Conservation (phyloP, 2,888 invertebrate species). For the Linnaemya vulpina region DNA sequence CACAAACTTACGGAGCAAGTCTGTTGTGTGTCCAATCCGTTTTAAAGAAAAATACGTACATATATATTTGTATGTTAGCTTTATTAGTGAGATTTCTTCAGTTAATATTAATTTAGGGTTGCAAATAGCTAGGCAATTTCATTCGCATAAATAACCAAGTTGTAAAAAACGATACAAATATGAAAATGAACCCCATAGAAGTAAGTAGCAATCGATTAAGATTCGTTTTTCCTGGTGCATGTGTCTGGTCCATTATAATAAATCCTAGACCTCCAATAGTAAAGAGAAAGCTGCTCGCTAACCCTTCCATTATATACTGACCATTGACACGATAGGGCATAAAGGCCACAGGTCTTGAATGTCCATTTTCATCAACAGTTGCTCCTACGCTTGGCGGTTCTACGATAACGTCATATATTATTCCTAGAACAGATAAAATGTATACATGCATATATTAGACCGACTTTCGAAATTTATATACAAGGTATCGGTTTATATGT, state of each 20-base stretch:
- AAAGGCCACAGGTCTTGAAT: slow-evolving; percentile 97
- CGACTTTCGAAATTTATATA: neutral
- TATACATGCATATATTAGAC: neutral
- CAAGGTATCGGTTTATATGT: neutral
- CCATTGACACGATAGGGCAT: slow-evolving; percentile 99
- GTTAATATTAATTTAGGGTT: slow-evolving; percentile 79
- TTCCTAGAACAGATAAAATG: slow-evolving; percentile 85
- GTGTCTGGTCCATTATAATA: slow-evolving; percentile 96
- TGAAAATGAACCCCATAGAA: slow-evolving; percentile 93
- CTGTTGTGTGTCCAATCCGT: no score
- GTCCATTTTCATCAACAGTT: slow-evolving; percentile 98
- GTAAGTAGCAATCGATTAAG: slow-evolving; percentile 93
- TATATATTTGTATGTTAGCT: no score
- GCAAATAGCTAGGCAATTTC: slow-evolving; percentile 95
- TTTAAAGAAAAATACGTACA: no score
- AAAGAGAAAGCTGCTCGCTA: slow-evolving; percentile 98
- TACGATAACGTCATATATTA: slow-evolving; percentile 99
- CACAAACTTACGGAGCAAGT: no score
- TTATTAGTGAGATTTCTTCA: neutral
- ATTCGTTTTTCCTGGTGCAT: slow-evolving; percentile 92
- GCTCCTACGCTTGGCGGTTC: slow-evolving; percentile 99
- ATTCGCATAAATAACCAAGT: slow-evolving; percentile 99
- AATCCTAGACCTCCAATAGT: slow-evolving; percentile 98
- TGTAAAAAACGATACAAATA: slow-evolving; percentile 96
- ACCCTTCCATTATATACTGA: slow-evolving; percentile 99